A percentile compares a stretch with the other conserved stretches of the same genome.
Conservation (phyloP, 2,113 vertebrate genomes). For the Alouatta palliata region DNA sequence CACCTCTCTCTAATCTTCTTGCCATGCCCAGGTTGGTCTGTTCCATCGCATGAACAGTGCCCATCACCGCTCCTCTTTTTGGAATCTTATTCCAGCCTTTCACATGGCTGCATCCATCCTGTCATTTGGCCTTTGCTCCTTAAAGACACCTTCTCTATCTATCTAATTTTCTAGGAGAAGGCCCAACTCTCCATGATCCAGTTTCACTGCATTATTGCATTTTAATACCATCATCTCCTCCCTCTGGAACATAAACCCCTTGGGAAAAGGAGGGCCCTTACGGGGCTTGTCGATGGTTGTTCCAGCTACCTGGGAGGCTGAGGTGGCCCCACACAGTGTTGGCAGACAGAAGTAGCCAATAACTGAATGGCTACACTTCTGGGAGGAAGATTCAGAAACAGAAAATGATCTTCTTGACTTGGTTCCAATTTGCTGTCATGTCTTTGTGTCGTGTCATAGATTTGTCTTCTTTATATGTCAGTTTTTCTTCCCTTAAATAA, state of each 20-base stretch:
- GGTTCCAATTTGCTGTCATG: not conserved
- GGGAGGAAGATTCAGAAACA: not conserved
- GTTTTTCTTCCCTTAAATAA: slow-evolving; percentile 27
- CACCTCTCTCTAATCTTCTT: fast-evolving
- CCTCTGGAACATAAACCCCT: not conserved
- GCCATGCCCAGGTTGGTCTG: fast-evolving
- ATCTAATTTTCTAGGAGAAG: not conserved
- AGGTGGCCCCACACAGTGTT: fast-evolving
- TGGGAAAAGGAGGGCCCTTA: not conserved
- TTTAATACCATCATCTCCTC: not conserved
- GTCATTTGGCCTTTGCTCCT: not conserved
- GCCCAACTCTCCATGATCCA: not conserved
- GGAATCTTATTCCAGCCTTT: no score
- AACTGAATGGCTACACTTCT: not conserved
- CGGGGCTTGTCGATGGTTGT: no score
- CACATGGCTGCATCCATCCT: fast-evolving
- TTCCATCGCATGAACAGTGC: fast-evolving
- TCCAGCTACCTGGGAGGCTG: no score
- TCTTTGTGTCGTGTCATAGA: not conserved
- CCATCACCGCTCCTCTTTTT: fast-evolving
- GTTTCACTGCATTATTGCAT: not conserved
- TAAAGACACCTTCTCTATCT: not conserved
- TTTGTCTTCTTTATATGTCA: slow-evolving; percentile 48
- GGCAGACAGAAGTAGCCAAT: not conserved
- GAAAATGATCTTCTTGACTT: slow-evolving; percentile 32